Conservation (phyloP, 2,113 vertebrate species). For the Ellobius talpinus region DNA sequence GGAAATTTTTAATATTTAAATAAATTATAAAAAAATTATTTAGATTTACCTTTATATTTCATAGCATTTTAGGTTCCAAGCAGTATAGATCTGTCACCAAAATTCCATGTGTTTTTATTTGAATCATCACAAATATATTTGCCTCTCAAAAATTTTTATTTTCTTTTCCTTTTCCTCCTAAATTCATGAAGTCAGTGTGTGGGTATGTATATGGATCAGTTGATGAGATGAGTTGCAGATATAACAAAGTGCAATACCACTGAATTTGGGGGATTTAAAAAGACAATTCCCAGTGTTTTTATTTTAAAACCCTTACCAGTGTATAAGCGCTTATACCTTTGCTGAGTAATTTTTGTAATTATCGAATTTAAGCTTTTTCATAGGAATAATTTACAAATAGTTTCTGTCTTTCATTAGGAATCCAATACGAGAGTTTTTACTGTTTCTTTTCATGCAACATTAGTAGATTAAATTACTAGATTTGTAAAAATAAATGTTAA, state of each 20-base stretch:
- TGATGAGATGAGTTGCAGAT: neutral
- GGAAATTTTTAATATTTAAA: too few species aligned
- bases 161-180: neutral
- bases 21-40: too few species aligned
- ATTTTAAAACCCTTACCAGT: neutral
- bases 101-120: neutral
- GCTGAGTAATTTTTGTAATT: neutral
- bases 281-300: neutral
- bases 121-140: neutral
- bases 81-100: neutral
- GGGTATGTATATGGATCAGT: neutral
- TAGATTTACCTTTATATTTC: neutral
- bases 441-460: neutral
- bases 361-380: neutral
- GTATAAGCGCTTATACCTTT: neutral
- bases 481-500: neutral
- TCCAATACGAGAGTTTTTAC: neutral
- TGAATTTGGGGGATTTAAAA: too few species aligned
- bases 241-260: neutral
- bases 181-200: neutral
- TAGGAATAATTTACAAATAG: neutral
- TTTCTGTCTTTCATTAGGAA: neutral
- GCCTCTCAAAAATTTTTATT: neutral
- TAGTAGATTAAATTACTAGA: neutral
- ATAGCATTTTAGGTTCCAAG: neutral